Evolutionary conservation across 2,113 vertebrate genomes (phyloP), one percentile per base, ranked within the genome.

Genomic region (Periophthalmodon schlosseri): DNA sequence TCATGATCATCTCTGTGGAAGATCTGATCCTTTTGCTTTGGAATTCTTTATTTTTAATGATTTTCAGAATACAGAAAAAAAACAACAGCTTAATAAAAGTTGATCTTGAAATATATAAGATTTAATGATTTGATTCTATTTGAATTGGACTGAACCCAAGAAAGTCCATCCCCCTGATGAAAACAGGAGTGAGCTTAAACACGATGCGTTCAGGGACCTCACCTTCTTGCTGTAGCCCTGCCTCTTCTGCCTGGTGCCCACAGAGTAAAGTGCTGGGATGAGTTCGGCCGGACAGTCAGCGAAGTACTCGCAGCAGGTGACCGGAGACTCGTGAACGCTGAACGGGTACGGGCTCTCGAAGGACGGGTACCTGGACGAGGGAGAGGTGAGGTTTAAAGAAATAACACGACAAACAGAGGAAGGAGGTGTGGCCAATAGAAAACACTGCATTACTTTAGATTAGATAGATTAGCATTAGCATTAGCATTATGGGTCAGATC

Each of bases 201-300:
- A 16, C 18, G 49, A 1, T 18, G 49, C 16, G 49, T 18, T 52
- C 49, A 20, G 49, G 15, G 3, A 0, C 21, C n/a, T 61, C 91
- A 99, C 98, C 96, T 98, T 99, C 92, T 99, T 99, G 90, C 98
- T 99, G 91, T 96, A 99, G 69, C 96, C 96, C 91, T 99, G 97
- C 81, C 97, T 95, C 81, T 99, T 99, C 87, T 99, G 98, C 79
- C 96, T 93, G 79, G 93, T 96, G 70, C 97, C 98, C 67, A 97
- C 96, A 33, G 96, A 99, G 93, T 99, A 99, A 88, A 99, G 95
- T 81, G 96, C 98, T 90, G 97, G 97, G 83, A 99, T 97, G 52
- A 99, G 93, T 88, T 99, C 98, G 76, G 94, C 94, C 49, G 97
- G 96, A 88, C 98, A 99, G 91, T 99, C 97, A 3, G 95, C 96